These are phyloP conservation scores for Enteromius anoplus DNA, from an alignment of 2,797 vertebrate species.

Conservation along the genomic window DNA sequence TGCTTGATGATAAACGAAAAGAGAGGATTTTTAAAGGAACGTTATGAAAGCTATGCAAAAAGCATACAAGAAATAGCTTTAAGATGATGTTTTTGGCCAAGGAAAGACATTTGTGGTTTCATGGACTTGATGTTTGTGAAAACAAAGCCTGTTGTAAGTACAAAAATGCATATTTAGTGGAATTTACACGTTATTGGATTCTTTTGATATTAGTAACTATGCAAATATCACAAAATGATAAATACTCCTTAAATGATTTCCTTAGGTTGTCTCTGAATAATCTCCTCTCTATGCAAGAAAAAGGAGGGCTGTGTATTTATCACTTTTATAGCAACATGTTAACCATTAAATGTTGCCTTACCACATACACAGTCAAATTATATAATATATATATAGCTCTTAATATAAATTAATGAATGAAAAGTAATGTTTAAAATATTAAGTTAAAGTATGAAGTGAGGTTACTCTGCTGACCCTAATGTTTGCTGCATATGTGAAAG, in stretches of 20 bases:
- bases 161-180: constrained; percentile 12
- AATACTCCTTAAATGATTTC: neutral
- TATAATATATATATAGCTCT: neutral
- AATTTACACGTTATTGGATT: neutral
- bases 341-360: neutral
- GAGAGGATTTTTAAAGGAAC: constrained; percentile 30
- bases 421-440: neutral
- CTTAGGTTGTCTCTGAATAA: neutral
- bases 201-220: constrained; percentile 5
- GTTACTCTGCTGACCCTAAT: constrained; percentile 66
- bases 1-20: constrained; percentile 37
- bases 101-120: constrained; percentile 26
- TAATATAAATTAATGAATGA: neutral
- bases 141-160: constrained; percentile 15
- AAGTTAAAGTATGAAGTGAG: constrained; percentile 4
- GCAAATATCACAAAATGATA: neutral
- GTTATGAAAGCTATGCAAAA: constrained; percentile 19
- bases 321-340: neutral
- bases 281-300: neutral
- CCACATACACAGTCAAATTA: neutral
- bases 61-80: neutral
- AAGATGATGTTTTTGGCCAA: constrained; percentile 33
- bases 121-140: constrained; percentile 2
- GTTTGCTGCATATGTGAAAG: constrained; percentile 74
- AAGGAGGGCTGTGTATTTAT: neutral